Conservation (phyloP, 2,113 vertebrate species). For the Machaerirhynchus nigripectus region DNA sequence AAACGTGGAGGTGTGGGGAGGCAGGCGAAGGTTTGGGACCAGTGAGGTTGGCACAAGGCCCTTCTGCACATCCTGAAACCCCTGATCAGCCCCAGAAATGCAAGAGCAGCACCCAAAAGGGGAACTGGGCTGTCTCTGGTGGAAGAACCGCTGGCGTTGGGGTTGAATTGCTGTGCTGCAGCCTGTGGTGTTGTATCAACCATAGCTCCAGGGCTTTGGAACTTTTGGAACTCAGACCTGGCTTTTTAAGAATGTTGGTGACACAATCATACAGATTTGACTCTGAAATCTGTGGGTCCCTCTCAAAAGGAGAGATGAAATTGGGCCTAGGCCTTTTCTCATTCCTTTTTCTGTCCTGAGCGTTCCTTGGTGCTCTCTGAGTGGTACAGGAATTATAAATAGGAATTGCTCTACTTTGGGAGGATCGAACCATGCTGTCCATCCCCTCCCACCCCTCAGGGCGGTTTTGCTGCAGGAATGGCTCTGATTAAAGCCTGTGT, state of each 20-base stretch:
- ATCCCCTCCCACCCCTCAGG: neutral
- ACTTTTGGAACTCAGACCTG: neutral
- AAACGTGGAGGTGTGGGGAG: fast-evolving
- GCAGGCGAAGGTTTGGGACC: fast-evolving
- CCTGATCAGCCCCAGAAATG: neutral
- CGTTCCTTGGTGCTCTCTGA: neutral
- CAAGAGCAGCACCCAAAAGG: too few species aligned
- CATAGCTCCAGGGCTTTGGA: neutral
- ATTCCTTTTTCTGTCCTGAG: neutral
- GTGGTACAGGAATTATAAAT: neutral
- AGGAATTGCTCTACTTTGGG: neutral
- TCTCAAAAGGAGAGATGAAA: neutral
- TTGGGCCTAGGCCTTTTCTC: neutral
- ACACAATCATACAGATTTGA: neutral
- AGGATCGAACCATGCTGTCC: neutral
- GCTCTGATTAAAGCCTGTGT: neutral
- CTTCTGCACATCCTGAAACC: neutral
- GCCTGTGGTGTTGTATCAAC: neutral
- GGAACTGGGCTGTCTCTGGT: neutral
- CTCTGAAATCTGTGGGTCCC: neutral
- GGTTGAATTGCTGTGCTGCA: fast-evolving
- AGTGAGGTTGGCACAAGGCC: fast-evolving
- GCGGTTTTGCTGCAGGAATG: neutral
- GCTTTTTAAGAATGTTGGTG: neutral
- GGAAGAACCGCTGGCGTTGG: fast-evolving